Evolutionary conservation across 2,113 vertebrate genomes (phyloP).

Genomic region (Malurus alboscapulatus): DNA sequence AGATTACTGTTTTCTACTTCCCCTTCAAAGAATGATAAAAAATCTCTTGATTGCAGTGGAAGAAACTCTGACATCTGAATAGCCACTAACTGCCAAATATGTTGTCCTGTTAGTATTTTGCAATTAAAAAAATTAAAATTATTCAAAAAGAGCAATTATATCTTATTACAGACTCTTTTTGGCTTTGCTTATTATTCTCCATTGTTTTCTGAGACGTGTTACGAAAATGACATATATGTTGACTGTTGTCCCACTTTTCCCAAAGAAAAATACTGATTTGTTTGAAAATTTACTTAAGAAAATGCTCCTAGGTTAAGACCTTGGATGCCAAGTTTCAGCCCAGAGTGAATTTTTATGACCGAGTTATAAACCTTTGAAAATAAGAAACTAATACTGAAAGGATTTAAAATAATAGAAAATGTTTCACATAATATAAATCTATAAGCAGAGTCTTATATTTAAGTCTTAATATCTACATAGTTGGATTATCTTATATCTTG

Average conservation of each 20-base stretch:
- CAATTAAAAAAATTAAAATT: not conserved
- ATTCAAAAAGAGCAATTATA: not conserved
- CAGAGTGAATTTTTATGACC: conserved; percentile 74
- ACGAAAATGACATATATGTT: not conserved
- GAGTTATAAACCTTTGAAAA: conserved; percentile 81
- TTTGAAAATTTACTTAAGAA: conserved; percentile 69
- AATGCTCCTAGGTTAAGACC: conserved; percentile 73
- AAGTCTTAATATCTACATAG: conserved; percentile 87
- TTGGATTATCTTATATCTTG: conserved; percentile 82
- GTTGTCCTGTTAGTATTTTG: not conserved
- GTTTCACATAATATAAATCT: conserved; percentile 86
- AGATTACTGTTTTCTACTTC: not conserved
- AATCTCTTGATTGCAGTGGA: not conserved
- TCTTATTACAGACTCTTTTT: not conserved
- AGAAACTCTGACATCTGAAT: not conserved
- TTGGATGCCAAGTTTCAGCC: conserved; percentile 69
- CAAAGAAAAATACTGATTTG: conserved; percentile 48
- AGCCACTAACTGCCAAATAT: not conserved
- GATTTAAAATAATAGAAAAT: conserved; percentile 88
- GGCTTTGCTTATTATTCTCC: not conserved
- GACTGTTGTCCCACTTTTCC: not conserved
- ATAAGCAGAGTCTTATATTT: conserved; percentile 84
- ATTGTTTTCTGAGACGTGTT: not conserved
- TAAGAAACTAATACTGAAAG: conserved; percentile 80
- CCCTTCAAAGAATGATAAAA: not conserved